A percentile compares a stretch with the other conserved stretches of the same genome.
Evolutionary conservation across 2,113 vertebrate species (phyloP).

Genomic region (Myrmecophaga tridactyla): DNA sequence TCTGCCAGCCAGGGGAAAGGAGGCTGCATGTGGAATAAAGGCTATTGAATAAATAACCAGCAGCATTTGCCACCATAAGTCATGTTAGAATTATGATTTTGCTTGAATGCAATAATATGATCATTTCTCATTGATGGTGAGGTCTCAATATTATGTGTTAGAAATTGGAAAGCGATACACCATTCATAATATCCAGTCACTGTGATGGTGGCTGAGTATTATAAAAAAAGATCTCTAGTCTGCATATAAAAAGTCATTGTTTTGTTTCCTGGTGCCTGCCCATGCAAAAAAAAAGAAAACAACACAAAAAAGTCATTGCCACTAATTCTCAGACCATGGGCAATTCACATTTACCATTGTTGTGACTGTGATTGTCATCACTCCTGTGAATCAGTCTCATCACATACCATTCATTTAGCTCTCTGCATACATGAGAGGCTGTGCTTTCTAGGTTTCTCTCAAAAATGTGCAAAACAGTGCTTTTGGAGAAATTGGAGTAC

Average conservation of each 20-base stretch:
- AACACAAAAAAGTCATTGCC: constrained; percentile 48
- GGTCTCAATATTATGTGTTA: background rate
- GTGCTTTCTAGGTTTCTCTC: constrained; percentile 45
- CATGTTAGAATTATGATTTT: background rate
- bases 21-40: background rate
- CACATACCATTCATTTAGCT: constrained; percentile 51
- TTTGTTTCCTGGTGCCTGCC: too few species aligned
- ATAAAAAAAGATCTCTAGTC: constrained; percentile 30
- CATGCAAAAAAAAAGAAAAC: too few species aligned
- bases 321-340: constrained; percentile 43
- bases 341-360: constrained; percentile 24
- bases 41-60: background rate
- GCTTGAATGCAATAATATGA: constrained; percentile 35
- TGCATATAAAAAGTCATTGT: too few species aligned
- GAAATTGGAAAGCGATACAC: constrained; percentile 9
- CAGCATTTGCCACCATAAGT: background rate
- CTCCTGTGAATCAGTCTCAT: constrained; percentile 52
- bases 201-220: background rate
- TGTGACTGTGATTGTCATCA: background rate
- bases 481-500: constrained; percentile 44
- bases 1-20: background rate
- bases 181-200: constrained; percentile 50
- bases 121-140: constrained; percentile 22
- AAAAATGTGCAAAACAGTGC: constrained; percentile 53
- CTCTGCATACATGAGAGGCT: background rate